Percentiles rank a stretch among this genome's conserved stretches.
phyloP scores from a whole-genome alignment of 2,888 invertebrate genomes.

The Drosophila lutescens region DNA sequence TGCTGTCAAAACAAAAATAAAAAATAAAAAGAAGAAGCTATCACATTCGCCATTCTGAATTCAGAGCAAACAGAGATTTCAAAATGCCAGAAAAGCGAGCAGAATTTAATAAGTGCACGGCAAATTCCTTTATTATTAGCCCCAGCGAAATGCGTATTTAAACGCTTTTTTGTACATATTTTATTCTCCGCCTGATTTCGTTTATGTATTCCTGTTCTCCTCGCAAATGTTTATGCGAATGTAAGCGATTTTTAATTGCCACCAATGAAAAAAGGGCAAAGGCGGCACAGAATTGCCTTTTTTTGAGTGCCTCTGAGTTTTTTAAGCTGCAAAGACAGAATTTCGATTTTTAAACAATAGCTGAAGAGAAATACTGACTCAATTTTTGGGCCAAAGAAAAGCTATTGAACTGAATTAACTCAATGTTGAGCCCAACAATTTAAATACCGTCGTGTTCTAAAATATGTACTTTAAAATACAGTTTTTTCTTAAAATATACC shows the following conservation, averaged over 20 bases:
- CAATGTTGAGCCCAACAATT: too few species aligned
- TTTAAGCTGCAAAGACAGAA: constrained; percentile 3
- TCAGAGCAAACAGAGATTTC: not conserved
- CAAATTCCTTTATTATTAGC: constrained; percentile 31
- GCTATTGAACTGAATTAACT: too few species aligned
- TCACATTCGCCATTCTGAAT: not conserved
- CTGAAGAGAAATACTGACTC: too few species aligned
- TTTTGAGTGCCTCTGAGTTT: not conserved
- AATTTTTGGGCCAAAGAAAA: too few species aligned
- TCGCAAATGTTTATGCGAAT: not conserved
- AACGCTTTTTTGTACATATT: constrained; percentile 24
- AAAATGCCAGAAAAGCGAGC: not conserved
- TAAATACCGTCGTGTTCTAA: too few species aligned
- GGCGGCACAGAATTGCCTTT: not conserved
- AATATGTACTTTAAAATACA: too few species aligned
- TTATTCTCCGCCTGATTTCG: constrained; percentile 17
- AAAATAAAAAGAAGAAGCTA: not conserved
- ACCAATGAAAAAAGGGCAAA: constrained; percentile 24
- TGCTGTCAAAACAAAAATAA: constrained; percentile 4
- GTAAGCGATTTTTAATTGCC: constrained; percentile 46
- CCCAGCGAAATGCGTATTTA: constrained; percentile 28
- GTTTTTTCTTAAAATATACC: too few species aligned
- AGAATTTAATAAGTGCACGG: constrained; percentile 20
- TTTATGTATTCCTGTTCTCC: constrained; percentile 7
- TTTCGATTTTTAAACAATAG: too few species aligned